Conservation (phyloP, 2,888 invertebrate species). For the Napeogenes inachia region DNA sequence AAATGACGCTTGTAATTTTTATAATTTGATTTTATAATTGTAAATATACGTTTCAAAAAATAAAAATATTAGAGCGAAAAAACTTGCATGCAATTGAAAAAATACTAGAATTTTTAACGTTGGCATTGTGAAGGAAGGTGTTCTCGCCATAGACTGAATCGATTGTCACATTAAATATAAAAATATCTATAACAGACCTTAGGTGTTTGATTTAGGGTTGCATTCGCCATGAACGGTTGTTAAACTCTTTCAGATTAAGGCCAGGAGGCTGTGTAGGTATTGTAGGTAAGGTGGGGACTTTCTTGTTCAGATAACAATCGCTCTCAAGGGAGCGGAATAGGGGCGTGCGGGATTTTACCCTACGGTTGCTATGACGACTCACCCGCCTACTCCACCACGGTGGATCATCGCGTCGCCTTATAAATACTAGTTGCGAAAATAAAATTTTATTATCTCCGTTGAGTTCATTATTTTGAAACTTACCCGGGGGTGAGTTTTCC, state of each 20-base stretch:
- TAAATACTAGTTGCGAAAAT: conserved; percentile 66
- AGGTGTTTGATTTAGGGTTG: conserved; percentile 39
- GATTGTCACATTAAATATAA: conserved; percentile 16
- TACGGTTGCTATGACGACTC: conserved; percentile 65
- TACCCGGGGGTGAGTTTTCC: conserved; percentile 45
- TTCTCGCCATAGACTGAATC: conserved; percentile 29
- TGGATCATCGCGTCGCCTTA: conserved; percentile 67
- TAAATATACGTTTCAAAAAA: neutral
- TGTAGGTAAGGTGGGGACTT: conserved; percentile 65
- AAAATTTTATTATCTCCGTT: conserved; percentile 66
- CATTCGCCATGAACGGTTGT: conserved; percentile 40
- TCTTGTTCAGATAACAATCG: conserved; percentile 70
- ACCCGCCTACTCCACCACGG: conserved; percentile 56
- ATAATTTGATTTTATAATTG: no score
- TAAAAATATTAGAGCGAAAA: neutral
- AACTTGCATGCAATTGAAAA: conserved; percentile 20
- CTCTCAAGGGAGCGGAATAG: conserved; percentile 54
- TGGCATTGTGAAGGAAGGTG: conserved; percentile 9
- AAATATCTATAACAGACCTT: conserved; percentile 33
- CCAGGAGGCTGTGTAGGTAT: conserved; percentile 54
- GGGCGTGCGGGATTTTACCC: conserved; percentile 58
- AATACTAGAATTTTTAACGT: conserved; percentile 13
- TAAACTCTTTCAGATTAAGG: conserved; percentile 70
- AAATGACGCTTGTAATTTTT: no score
- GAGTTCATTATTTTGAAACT: conserved; percentile 68